A percentile compares a stretch with the other conserved stretches of the same genome.
Evolutionary conservation across 2,888 invertebrate species (phyloP).

Genomic region (Andrena hattorfiana): DNA sequence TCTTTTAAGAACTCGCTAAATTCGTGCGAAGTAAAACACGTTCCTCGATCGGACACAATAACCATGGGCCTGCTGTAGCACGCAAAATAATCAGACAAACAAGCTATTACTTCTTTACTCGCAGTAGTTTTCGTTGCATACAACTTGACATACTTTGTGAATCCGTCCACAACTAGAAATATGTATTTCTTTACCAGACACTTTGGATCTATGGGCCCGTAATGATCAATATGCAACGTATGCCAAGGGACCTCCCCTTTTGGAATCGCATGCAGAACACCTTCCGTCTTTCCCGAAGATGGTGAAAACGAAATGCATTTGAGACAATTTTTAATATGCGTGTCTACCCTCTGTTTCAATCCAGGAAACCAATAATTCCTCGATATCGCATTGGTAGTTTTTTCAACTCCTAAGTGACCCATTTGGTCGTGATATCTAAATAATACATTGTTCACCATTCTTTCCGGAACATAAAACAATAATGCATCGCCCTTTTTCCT

Average conservation of each 20-base stretch:
- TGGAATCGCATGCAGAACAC: background rate
- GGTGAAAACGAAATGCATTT: slow-evolving; percentile 23
- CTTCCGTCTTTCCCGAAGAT: background rate
- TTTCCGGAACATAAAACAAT: slow-evolving; percentile 22
- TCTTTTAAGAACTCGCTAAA: too few relatives aligned
- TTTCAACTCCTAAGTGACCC: slow-evolving; percentile 7
- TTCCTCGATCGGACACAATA: slow-evolving; percentile 69
- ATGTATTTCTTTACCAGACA: slow-evolving; percentile 73
- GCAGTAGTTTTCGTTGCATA: slow-evolving; percentile 65
- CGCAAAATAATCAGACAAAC: slow-evolving; percentile 62
- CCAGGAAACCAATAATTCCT: slow-evolving; percentile 24
- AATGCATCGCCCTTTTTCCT: background rate
- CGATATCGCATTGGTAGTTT: background rate
- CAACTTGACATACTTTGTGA: slow-evolving; percentile 72
- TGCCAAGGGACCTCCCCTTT: background rate
- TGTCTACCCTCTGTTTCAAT: background rate
- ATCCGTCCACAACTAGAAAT: slow-evolving; percentile 72
- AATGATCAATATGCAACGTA: slow-evolving; percentile 17
- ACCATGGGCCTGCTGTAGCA: slow-evolving; percentile 60
- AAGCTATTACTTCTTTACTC: slow-evolving; percentile 57
- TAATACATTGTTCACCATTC: background rate
- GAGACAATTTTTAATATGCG: slow-evolving; percentile 8
- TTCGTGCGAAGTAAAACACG: too few relatives aligned
- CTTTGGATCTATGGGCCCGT: slow-evolving; percentile 64
- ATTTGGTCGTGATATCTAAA: slow-evolving; percentile 18